Evolutionary conservation across 2,113 vertebrate species (phyloP), one percentile per base, ranked within the genome.

Genomic region (Melanostigma gelatinosum): DNA sequence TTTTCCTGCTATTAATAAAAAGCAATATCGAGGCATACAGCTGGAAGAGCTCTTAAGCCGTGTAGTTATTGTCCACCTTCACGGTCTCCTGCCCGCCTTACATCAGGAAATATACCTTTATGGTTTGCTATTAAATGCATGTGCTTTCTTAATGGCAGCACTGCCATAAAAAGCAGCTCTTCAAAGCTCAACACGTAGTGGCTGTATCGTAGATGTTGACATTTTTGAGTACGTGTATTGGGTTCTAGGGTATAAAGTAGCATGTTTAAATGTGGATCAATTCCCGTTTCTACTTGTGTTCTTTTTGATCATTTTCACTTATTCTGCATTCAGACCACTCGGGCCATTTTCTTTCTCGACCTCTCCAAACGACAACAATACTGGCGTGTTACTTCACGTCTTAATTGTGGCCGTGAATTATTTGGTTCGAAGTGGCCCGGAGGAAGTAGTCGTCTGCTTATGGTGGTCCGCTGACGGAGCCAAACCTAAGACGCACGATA

Each of bases 121-220:
- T 75, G 11, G 16, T 71, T 18, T 57, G 34, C 11, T 38, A n/a
- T 6, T 32, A 11, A 13, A n/a, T 22, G 3, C 18, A 38, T 29
- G 22, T 8, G 15, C n/a, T 63, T 50, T 8, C 66, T 68, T 4
- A 34, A 68, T 34, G 46, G 66, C 9, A 50, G 29, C 18, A 1
- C 46, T 68, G 52, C 34, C 34, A 70, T 40, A 55, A 77, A 70
- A 48, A 29, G 12, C 32, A 52, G 20, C n/a, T 61, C 20, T 34
- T 64, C 10, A 55, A 24, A 55, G n/a, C n/a, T 55, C 54, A 12
- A 27, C 36, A 69, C 24, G 18, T 6, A 46, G 34, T 50, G 4
- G 70, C 3, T 72, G 63, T 13, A 65, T 65, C 16, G 18, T 61
- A 44, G 13, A 27, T 22, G 1, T 34, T 0, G 8, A 16, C 1